Evolutionary conservation across 1,140 invertebrate genomes (phyloP).

Genomic region (Eupristina koningsbergeri): DNA sequence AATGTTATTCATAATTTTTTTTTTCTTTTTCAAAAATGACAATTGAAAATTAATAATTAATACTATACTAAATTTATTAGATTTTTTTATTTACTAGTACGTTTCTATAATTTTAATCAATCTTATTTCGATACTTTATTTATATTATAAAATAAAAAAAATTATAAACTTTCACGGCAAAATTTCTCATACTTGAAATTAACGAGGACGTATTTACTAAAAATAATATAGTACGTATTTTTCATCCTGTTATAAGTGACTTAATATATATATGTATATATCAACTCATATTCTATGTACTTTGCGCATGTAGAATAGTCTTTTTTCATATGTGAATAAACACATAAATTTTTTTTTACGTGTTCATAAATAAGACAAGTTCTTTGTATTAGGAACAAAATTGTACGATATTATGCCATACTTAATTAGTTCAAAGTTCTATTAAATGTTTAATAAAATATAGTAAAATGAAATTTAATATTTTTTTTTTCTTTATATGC

Average conservation of each 20-base stretch:
- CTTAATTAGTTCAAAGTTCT: slow-evolving; percentile 5
- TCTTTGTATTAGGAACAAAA: slow-evolving; percentile 45
- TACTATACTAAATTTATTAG: not conserved
- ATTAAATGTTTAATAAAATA: slow-evolving; percentile 20
- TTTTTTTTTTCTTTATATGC: not conserved
- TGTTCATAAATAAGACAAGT: slow-evolving; percentile 26
- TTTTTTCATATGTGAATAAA: not conserved
- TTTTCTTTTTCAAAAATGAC: not conserved
- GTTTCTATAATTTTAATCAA: slow-evolving; percentile 22
- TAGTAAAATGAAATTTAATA: slow-evolving; percentile 22
- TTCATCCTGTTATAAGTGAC: not conserved
- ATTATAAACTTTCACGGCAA: slow-evolving; percentile 13
- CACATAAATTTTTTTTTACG: slow-evolving; percentile 32
- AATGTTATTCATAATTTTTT: not conserved
- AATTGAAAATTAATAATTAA: not conserved
- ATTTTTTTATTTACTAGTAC: not conserved
- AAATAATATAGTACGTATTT: slow-evolving; percentile 22
- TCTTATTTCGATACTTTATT: slow-evolving; percentile 2
- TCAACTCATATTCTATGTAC: slow-evolving; percentile 28
- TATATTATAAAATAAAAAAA: slow-evolving; percentile 8
- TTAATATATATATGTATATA: slow-evolving; percentile 40
- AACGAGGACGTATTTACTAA: slow-evolving; percentile 8
- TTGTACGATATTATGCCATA: slow-evolving; percentile 23
- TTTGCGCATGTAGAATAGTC: slow-evolving; percentile 26
- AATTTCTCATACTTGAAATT: slow-evolving; percentile 19